A percentile compares a stretch with the other conserved stretches of the same genome.
These are phyloP conservation scores for Colletes gigas DNA, from an alignment of 1,140 invertebrate species.

Conservation along the genomic window DNA sequence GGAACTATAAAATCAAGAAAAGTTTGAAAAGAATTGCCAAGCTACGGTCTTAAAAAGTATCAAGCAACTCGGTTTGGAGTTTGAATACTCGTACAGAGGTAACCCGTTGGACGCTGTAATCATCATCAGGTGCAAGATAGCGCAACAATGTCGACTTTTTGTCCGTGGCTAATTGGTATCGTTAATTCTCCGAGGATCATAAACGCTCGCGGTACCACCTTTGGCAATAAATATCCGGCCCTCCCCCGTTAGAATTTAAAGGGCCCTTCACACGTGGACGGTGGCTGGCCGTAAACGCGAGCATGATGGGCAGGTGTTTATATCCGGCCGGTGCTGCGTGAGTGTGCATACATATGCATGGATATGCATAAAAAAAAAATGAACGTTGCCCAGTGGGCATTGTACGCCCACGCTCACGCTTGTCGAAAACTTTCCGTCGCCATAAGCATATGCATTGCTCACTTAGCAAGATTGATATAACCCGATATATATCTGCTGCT, in stretches of 20 bases:
- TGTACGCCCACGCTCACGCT: constrained; percentile 72
- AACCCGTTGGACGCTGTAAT: neutral
- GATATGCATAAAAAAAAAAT: constrained; percentile 58
- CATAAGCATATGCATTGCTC: constrained; percentile 76
- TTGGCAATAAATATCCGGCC: constrained; percentile 65
- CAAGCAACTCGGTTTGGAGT: too few species aligned
- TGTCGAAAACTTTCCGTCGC: constrained; percentile 64
- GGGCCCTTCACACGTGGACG: constrained; percentile 62
- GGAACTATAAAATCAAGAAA: too few species aligned
- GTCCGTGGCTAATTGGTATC: constrained; percentile 57
- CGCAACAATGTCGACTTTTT: constrained; percentile 45
- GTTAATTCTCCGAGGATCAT: constrained; percentile 59
- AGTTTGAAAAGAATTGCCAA: too few species aligned
- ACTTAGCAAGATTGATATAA: constrained; percentile 76
- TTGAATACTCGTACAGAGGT: neutral
- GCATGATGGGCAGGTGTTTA: constrained; percentile 78
- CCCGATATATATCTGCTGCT: constrained; percentile 53
- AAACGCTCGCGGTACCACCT: constrained; percentile 57
- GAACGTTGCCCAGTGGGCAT: constrained; percentile 69
- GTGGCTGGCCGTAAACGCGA: constrained; percentile 67
- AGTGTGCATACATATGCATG: constrained; percentile 72
- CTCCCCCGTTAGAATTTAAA: constrained; percentile 67
- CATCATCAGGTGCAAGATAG: constrained; percentile 19
- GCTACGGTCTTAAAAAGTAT: too few species aligned
- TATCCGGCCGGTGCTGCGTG: constrained; percentile 74